These are phyloP conservation scores for Scelioninae gen. 2 DNA, from an alignment of 2,888 invertebrate species.

Conservation along the genomic window DNA sequence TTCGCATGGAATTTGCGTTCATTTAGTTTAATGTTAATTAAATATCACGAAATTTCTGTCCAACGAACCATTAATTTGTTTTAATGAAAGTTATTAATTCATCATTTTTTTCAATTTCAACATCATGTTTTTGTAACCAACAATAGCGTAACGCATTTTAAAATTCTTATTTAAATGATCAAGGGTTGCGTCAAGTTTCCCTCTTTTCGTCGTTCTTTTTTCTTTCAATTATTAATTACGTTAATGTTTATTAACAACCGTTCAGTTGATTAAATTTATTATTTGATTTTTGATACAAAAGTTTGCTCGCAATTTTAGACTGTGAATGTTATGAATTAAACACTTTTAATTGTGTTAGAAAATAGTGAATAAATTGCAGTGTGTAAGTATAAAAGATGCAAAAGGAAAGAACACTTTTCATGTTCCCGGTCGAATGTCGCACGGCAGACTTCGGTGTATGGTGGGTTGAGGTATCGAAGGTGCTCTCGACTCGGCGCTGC, in stretches of 20 bases:
- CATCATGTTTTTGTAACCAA: too few relatives aligned
- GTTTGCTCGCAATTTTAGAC: too few relatives aligned
- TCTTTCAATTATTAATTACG: too few relatives aligned
- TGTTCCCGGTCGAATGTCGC: constrained; percentile 31
- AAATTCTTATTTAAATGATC: too few relatives aligned
- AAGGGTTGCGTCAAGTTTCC: too few relatives aligned
- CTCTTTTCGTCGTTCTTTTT: too few relatives aligned
- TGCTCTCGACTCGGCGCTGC: constrained; percentile 34
- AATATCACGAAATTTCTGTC: not conserved
- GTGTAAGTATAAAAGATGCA: constrained; percentile 43
- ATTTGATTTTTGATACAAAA: too few relatives aligned
- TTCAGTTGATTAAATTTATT: too few relatives aligned
- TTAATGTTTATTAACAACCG: too few relatives aligned
- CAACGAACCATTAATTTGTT: not conserved
- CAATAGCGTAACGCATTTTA: too few relatives aligned
- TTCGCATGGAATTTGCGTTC: constrained; percentile 3
- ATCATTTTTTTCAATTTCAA: too few relatives aligned
- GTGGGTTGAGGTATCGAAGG: constrained; percentile 48
- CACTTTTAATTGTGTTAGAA: constrained; percentile 29
- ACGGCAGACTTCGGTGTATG: constrained; percentile 34
- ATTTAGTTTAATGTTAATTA: constrained; percentile 17
- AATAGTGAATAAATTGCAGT: constrained; percentile 27
- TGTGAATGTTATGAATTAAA: constrained; percentile 15
- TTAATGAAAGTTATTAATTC: not conserved
- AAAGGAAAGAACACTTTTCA: constrained; percentile 43